phyloP scores from a whole-genome alignment of 2,113 vertebrate species.

The Protobothrops flavoviridis region DNA sequence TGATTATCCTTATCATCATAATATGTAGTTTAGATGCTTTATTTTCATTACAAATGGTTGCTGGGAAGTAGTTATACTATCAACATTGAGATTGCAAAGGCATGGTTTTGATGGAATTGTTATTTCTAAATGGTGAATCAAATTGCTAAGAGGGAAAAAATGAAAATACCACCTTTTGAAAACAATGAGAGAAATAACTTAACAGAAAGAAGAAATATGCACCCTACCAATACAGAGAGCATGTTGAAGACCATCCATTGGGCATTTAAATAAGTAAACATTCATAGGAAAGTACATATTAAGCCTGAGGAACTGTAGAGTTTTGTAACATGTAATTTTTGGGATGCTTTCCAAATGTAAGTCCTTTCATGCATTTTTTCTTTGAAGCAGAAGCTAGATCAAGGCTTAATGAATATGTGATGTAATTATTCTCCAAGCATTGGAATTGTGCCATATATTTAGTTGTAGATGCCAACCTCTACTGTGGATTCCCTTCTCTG shows the following conservation, averaged over 20 bases:
- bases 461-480: slow-evolving; percentile 11
- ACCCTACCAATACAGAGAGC: neutral
- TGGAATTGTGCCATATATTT: slow-evolving; percentile 17
- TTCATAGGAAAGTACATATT: slow-evolving; percentile 7
- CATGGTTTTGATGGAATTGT: neutral
- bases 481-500: neutral
- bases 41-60: neutral
- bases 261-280: neutral
- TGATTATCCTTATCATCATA: neutral
- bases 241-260: neutral
- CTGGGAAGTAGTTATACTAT: neutral
- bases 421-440: slow-evolving; percentile 22
- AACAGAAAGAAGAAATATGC: neutral
- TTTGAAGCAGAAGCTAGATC: slow-evolving; percentile 11
- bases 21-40: neutral
- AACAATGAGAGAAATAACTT: neutral
- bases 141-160: neutral
- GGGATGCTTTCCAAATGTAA: slow-evolving; percentile 9
- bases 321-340: slow-evolving; percentile 22
- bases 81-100: neutral
- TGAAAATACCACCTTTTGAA: neutral
- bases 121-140: neutral
- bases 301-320: neutral
- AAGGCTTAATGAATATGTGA: slow-evolving; percentile 30
- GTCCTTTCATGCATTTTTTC: neutral